Evolutionary conservation across 64 coral and sea anemone genomes (phyloP).

Genomic region (Montipora efflorescens): DNA sequence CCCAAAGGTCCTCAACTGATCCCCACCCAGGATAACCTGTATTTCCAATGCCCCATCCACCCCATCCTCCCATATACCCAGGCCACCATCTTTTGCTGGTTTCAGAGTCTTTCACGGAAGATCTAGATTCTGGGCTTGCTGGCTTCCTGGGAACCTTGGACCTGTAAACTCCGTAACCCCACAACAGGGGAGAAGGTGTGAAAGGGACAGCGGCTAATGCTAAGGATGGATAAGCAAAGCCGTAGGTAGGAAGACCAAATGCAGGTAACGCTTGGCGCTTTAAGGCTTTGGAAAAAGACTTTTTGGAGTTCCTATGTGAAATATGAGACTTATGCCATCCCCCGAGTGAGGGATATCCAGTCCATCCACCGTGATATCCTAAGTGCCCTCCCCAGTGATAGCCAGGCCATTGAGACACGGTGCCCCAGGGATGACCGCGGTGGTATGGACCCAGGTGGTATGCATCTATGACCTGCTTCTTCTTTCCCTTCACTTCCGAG

Average conservation of each 20-base stretch:
- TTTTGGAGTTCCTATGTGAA: constrained; percentile 51
- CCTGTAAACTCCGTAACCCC: not conserved
- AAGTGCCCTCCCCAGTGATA: not conserved
- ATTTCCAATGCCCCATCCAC: constrained; percentile 87
- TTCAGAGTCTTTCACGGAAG: constrained; percentile 24
- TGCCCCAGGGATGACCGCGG: constrained; percentile 85
- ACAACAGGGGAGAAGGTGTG: not conserved
- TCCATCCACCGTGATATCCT: constrained; percentile 74
- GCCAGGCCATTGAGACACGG: constrained; percentile 75
- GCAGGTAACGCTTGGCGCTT: not conserved
- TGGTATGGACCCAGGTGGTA: constrained; percentile 81
- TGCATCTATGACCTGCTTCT: constrained; percentile 93
- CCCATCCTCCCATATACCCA: constrained; percentile 91
- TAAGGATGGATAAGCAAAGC: constrained; percentile 11
- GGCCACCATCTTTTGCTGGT: constrained; percentile 90
- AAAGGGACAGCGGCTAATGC: constrained; percentile 30
- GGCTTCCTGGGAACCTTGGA: not conserved
- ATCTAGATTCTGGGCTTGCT: constrained; percentile 17
- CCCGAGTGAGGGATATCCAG: constrained; percentile 75
- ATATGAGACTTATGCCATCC: constrained; percentile 74
- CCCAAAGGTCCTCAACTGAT: constrained; percentile 10
- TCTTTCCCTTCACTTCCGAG: constrained; percentile 35
- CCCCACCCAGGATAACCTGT: constrained; percentile 90
- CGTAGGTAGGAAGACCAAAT: not conserved
- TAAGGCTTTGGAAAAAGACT: not conserved